Base-by-base conservation (phyloP, 2,113 vertebrate genomes). In the Heterotis niloticus region DNA sequence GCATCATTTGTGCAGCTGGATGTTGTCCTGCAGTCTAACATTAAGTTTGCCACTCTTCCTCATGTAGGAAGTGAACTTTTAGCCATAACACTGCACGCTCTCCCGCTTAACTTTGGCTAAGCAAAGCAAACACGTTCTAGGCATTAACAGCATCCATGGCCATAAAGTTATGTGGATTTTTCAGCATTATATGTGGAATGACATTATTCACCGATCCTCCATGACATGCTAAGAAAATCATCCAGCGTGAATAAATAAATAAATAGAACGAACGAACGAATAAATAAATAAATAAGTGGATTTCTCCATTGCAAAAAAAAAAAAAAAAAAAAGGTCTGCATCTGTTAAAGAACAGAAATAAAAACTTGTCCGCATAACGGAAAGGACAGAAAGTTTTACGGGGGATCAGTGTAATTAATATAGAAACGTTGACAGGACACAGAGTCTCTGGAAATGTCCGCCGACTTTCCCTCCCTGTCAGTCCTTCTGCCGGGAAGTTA, bases 401-500 rank as follows among this genome's bases (percentile, higher is more conserved):
- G 89, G 88, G 85, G 90, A 89, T 88, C n/a, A 66, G 87, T 92
- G 89, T 92, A 94, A 96, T 95, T 93, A 93, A 85, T 91, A 83
- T 83, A 79, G 91, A 89, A 90, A 91, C 91, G 89, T 88, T 94
- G 93, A 94, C 94, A 92, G 91, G 79, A 75, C 90, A 90, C 88
- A 87, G 92, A 95, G 93, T 94, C 92, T 95, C 93, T 92, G 88
- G 88, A 93, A 93, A 91, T 92, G 78, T 80, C 85, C 88, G 90
- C 89, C 86, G 88, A 91, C 85, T 94, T 94, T 93, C 90, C 23
- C 54, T 89, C 91, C 88, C 91, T 94, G 94, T 96, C 94, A 94
- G 93, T 95, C 92, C 91, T 91, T 93, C 91, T 93, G 94, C 94
- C 88, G 92, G 94, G 95, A 94, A 93, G 92, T 95, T 92, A 94